Evolutionary conservation across 2,797 vertebrate species (phyloP).

Genomic region (Sphaeramia orbicularis): DNA sequence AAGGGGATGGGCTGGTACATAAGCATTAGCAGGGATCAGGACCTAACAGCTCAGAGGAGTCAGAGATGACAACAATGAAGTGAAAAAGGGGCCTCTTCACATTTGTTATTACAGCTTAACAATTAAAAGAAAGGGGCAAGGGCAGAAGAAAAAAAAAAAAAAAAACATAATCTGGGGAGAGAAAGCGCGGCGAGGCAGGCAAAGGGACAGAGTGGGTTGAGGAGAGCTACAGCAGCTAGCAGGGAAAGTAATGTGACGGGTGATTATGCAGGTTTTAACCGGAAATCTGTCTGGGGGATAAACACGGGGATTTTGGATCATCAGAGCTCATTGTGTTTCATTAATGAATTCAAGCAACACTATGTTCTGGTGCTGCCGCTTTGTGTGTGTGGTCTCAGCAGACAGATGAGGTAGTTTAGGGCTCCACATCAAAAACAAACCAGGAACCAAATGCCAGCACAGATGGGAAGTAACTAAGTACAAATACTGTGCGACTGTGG

Average conservation of each 20-base stretch:
- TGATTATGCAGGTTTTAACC: conserved; percentile 64
- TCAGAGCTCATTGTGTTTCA: conserved; percentile 59
- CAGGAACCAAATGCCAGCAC: background rate
- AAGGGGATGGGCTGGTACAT: conserved; percentile 55
- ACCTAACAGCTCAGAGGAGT: conserved; percentile 48
- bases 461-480: no score
- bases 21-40: conserved; percentile 59
- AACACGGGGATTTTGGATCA: conserved; percentile 58
- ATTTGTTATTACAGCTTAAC: conserved; percentile 2
- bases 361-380: conserved; percentile 31
- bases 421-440: conserved; percentile 28
- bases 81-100: conserved; percentile 20
- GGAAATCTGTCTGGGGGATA: conserved; percentile 57
- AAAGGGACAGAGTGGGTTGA: conserved; percentile 15
- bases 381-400: conserved; percentile 35
- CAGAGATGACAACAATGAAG: conserved; percentile 47
- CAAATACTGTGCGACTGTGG: no score
- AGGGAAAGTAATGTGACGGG: conserved; percentile 51
- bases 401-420: conserved; percentile 44
- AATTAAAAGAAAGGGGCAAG: conserved; percentile 14
- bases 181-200: conserved; percentile 9
- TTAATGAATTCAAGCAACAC: conserved; percentile 54
- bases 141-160: conserved; percentile 8
- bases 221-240: conserved; percentile 31
- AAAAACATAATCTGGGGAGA: conserved; percentile 20